Evolutionary conservation across 2,113 vertebrate species (phyloP).

Genomic region (Callithrix jacchus): DNA sequence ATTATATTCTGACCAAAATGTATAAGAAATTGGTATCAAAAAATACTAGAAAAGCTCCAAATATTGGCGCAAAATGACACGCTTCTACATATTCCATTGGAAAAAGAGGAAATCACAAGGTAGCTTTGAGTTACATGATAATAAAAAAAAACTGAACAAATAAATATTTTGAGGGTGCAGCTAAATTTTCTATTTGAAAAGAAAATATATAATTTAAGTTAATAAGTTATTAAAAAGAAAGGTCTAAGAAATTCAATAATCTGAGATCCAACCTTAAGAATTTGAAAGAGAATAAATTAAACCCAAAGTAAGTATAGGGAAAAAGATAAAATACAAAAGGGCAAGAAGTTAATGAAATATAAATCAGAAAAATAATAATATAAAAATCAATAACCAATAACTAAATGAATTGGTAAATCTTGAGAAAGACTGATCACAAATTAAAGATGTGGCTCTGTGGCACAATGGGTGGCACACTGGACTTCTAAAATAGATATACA

Average conservation of each 20-base stretch:
- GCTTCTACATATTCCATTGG: not conserved
- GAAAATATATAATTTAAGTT: not conserved
- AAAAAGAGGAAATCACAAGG: not conserved
- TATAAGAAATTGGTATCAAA: not conserved
- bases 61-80: not conserved
- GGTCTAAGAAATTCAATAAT: not conserved
- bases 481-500: too few relatives aligned
- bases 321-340: not conserved
- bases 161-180: not conserved
- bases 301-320: not conserved
- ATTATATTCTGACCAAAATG: not conserved
- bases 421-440: not conserved
- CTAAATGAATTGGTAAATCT: not conserved
- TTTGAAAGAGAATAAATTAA: not conserved
- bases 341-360: not conserved
- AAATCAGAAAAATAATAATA: not conserved
- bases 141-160: not conserved
- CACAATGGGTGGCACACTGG: too few relatives aligned
- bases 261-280: not conserved
- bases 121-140: not conserved
- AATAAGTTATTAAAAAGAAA: not conserved
- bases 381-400: not conserved
- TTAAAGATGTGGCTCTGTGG: not conserved
- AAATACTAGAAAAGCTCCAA: not conserved
- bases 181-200: not conserved